A percentile compares a stretch with the other conserved stretches of the same genome.
phyloP scores from a whole-genome alignment of 2,888 invertebrate genomes.

The Strigamia transsilvanica region DNA sequence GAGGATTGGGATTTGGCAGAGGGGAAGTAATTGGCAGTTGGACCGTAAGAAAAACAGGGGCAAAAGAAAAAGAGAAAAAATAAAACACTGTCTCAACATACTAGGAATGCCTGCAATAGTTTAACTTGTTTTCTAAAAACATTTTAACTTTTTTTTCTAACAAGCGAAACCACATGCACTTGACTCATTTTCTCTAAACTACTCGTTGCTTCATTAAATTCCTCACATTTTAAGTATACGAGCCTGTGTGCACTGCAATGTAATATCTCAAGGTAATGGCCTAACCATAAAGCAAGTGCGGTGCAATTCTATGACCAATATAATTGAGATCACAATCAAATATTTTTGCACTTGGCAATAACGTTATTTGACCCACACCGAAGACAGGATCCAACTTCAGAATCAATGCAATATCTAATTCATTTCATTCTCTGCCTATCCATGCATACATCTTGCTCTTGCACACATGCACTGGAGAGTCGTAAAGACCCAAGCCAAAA shows the following conservation, averaged over 20 bases:
- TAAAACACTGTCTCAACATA: not conserved
- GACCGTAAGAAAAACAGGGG: not conserved
- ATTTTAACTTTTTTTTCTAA: not conserved
- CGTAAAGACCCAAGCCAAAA: constrained; percentile 30
- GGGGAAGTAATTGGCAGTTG: constrained; percentile 21
- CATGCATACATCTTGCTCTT: constrained; percentile 13
- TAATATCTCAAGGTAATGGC: not conserved
- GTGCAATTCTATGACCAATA: not conserved
- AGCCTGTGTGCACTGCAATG: not conserved
- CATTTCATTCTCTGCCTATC: constrained; percentile 14
- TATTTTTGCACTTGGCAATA: not conserved
- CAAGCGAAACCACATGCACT: not conserved
- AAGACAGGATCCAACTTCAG: not conserved
- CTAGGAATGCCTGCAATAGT: not conserved
- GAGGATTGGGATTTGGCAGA: constrained; percentile 21
- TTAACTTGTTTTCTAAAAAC: not conserved
- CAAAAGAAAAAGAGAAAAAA: not conserved
- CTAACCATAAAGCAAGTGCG: not conserved
- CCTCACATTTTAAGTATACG: not conserved
- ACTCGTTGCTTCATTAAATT: constrained; percentile 18
- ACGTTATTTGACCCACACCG: not conserved
- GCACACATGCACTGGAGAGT: not conserved
- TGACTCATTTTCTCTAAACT: not conserved
- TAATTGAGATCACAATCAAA: not conserved
- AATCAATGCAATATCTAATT: constrained; percentile 21